phyloP scores from a whole-genome alignment of 2,888 invertebrate genomes.

The Synanthedon andrenaeformis region DNA sequence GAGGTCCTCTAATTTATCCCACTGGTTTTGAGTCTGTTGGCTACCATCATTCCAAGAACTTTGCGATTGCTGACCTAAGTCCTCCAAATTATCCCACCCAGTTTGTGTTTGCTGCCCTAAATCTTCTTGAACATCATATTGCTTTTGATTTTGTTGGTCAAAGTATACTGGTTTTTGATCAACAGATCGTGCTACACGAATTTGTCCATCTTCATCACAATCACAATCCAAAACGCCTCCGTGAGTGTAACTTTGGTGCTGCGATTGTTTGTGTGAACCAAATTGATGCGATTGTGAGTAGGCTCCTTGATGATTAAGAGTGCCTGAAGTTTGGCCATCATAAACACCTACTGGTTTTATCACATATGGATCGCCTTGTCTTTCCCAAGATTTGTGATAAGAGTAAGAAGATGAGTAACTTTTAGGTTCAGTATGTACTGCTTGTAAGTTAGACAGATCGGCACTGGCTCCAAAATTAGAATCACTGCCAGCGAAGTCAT shows the following conservation, averaged over 20 bases:
- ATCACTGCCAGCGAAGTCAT: constrained; percentile 16
- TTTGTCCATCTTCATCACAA: constrained; percentile 39
- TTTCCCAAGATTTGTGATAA: constrained; percentile 65
- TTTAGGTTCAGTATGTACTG: constrained; percentile 39
- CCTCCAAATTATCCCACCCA: constrained; percentile 15
- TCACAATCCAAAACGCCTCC: constrained; percentile 18
- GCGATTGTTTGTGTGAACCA: constrained; percentile 29
- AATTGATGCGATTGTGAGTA: constrained; percentile 26
- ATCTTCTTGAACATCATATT: constrained; percentile 12
- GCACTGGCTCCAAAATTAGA: constrained; percentile 12
- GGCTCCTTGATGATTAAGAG: constrained; percentile 20
- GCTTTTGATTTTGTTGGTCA: constrained; percentile 15
- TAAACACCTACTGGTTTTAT: constrained; percentile 39
- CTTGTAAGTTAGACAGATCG: constrained; percentile 18
- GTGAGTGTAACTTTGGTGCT: constrained; percentile 14
- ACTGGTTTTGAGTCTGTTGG: constrained; percentile 20
- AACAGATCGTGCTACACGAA: constrained; percentile 41
- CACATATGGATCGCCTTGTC: constrained; percentile 60
- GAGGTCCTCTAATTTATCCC: constrained; percentile 11
- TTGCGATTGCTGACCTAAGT: constrained; percentile 28
- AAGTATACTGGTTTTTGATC: constrained; percentile 16
- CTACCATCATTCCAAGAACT: constrained; percentile 20
- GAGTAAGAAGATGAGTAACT: constrained; percentile 62
- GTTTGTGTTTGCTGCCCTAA: constrained; percentile 17
- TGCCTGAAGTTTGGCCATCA: constrained; percentile 21